Evolutionary conservation across 2,888 invertebrate genomes (phyloP).

Genomic region (Eudasyphora cyanicolor): DNA sequence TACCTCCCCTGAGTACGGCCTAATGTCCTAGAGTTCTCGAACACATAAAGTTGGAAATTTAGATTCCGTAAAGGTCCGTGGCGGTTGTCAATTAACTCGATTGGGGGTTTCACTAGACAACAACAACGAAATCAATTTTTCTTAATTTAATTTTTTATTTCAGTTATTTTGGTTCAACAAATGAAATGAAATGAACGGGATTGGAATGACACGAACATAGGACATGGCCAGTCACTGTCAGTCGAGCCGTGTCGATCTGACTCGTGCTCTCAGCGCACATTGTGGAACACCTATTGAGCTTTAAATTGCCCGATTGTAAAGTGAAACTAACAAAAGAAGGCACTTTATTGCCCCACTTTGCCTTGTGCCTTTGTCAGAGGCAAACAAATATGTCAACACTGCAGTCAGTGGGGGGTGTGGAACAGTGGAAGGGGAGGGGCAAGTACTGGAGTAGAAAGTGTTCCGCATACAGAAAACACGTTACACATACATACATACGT

Average conservation of each 20-base stretch:
- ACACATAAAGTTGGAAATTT: constrained; percentile 6
- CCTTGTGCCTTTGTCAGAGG: neutral
- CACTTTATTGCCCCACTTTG: neutral
- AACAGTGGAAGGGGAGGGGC: too few relatives aligned
- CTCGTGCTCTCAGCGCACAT: constrained; percentile 6
- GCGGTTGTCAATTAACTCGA: constrained; percentile 47
- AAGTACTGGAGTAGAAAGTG: neutral
- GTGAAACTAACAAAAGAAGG: constrained; percentile 22
- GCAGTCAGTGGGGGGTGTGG: constrained; percentile 27
- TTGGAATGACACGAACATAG: too few relatives aligned
- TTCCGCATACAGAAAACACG: neutral
- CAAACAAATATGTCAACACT: constrained; percentile 29
- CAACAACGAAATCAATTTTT: constrained; percentile 12
- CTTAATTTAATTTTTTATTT: constrained; percentile 43
- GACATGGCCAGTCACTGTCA: neutral
- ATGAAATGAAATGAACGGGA: neutral
- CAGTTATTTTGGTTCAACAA: neutral
- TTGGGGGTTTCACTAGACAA: constrained; percentile 12
- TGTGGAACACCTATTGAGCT: constrained; percentile 47
- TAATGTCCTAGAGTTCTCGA: too few relatives aligned
- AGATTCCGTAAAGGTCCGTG: constrained; percentile 8
- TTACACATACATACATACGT: constrained; percentile 8
- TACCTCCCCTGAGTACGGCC: too few relatives aligned
- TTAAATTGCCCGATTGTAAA: constrained; percentile 34
- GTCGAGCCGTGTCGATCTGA: neutral